Percentiles rank a stretch among this genome's conserved stretches.
These are phyloP conservation scores for Ophion slaviceki DNA, from an alignment of 2,888 invertebrate genomes.

Conservation along the genomic window DNA sequence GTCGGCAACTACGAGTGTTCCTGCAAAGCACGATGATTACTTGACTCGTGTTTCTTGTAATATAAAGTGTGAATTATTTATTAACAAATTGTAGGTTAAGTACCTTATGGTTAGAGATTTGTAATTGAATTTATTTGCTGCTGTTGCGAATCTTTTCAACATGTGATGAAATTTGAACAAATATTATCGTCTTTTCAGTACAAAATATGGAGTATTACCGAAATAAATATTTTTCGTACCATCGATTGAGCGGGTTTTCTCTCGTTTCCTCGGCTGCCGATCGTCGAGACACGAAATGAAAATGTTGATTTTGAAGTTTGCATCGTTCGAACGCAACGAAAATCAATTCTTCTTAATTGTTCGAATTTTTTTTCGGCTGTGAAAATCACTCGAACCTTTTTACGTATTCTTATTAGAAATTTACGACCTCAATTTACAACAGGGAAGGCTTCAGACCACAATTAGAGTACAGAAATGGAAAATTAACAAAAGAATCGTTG, in stretches of 20 bases:
- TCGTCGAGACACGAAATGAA: background rate
- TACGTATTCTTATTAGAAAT: no score
- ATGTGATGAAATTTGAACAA: background rate
- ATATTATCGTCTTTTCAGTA: background rate
- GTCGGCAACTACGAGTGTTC: background rate
- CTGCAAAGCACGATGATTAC: constrained; percentile 1
- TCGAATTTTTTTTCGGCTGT: no score
- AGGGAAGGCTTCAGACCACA: no score
- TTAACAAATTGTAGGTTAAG: constrained; percentile 8
- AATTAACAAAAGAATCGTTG: no score
- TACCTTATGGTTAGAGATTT: background rate
- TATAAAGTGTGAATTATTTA: constrained; percentile 43
- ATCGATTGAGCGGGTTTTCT: background rate
- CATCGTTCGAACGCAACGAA: no score
- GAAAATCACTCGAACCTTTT: no score
- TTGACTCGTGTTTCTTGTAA: constrained; percentile 3
- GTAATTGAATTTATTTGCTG: background rate
- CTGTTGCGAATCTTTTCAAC: background rate
- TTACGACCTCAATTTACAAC: no score
- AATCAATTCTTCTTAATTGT: no score
- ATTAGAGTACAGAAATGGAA: no score
- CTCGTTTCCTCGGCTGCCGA: background rate
- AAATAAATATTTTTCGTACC: constrained; percentile 54
- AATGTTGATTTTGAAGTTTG: background rate
- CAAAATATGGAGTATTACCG: constrained; percentile 14